phyloP scores from a whole-genome alignment of 2,113 vertebrate species.

The Sebastes schlegelii region DNA sequence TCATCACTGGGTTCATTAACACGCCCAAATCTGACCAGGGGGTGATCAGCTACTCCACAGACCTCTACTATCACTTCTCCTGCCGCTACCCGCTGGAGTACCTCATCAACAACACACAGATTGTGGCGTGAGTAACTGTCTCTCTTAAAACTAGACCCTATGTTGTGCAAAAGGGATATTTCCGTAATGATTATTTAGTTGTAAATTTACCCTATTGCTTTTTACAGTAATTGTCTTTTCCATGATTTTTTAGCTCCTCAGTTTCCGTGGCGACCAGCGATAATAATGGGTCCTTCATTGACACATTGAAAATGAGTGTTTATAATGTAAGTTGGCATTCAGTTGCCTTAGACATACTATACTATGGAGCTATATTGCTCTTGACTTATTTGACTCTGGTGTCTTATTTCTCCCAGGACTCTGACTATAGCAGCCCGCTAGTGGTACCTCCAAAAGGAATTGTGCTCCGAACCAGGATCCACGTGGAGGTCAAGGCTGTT shows the following conservation, averaged over 20 bases:
- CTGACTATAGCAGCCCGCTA: slow-evolving; percentile 59
- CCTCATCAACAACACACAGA: slow-evolving; percentile 84
- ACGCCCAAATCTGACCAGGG: slow-evolving; percentile 70
- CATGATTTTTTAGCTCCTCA: slow-evolving; percentile 76
- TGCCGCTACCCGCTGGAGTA: slow-evolving; percentile 87
- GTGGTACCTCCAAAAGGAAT: slow-evolving; percentile 76
- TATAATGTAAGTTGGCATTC: slow-evolving; percentile 77
- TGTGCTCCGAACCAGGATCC: slow-evolving; percentile 74
- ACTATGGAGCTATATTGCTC: neutral
- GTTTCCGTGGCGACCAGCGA: slow-evolving; percentile 83
- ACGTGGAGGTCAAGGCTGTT: slow-evolving; percentile 80
- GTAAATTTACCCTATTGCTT: neutral
- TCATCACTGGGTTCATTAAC: slow-evolving; percentile 84
- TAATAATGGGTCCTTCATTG: slow-evolving; percentile 85
- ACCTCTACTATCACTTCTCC: slow-evolving; percentile 86
- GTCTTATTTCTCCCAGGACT: slow-evolving; percentile 65
- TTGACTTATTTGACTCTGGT: neutral
- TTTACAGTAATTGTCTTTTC: slow-evolving; percentile 1
- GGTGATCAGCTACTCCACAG: slow-evolving; percentile 84
- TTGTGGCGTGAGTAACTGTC: slow-evolving; percentile 77
- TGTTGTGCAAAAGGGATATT: neutral
- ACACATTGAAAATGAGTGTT: slow-evolving; percentile 81
- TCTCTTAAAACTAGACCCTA: neutral
- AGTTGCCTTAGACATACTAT: neutral
- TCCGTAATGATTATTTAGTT: neutral